Evolutionary conservation across 2,888 invertebrate species (phyloP).

Genomic region (Gryllus longicercus): DNA sequence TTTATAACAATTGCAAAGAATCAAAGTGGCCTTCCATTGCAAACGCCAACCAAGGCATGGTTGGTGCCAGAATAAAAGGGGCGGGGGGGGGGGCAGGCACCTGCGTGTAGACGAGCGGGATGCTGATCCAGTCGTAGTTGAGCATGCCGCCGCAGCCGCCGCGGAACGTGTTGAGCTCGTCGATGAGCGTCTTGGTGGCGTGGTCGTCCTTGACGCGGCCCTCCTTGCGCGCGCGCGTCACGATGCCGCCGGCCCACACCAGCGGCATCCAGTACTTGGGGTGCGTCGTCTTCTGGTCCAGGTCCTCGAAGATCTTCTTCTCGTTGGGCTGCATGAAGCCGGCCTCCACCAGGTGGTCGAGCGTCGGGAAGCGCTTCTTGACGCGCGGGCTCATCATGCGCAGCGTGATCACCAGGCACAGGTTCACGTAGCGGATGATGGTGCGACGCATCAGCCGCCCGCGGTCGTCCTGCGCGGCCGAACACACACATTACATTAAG

Average conservation of each 20-base stretch:
- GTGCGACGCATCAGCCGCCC: constrained; percentile 45
- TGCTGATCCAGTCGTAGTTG: constrained; percentile 45
- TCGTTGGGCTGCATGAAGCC: constrained; percentile 45
- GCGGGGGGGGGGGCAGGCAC: constrained; percentile 35
- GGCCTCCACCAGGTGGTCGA: constrained; percentile 45
- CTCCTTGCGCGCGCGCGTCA: constrained; percentile 43
- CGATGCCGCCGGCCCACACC: constrained; percentile 44
- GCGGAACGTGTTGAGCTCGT: constrained; percentile 49
- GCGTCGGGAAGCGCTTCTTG: constrained; percentile 45
- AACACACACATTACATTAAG: not conserved
- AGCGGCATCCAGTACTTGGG: constrained; percentile 46
- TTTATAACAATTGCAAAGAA: too few species aligned
- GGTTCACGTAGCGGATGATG: constrained; percentile 45
- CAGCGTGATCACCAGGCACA: constrained; percentile 43
- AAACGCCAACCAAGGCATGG: too few species aligned
- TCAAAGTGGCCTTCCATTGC: too few species aligned
- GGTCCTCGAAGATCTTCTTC: constrained; percentile 43
- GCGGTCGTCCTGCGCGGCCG: constrained; percentile 41
- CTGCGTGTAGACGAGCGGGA: constrained; percentile 47
- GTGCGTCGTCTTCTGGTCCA: constrained; percentile 37
- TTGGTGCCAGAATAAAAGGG: too few species aligned
- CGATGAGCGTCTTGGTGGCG: constrained; percentile 47
- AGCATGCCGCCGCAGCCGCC: constrained; percentile 41
- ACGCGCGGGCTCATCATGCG: constrained; percentile 44
- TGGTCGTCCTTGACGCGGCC: constrained; percentile 45